These are phyloP conservation scores for Axinella damicornis DNA, from an alignment of 37 sponge, comb jelly and placozoan genomes.

Conservation along the genomic window DNA sequence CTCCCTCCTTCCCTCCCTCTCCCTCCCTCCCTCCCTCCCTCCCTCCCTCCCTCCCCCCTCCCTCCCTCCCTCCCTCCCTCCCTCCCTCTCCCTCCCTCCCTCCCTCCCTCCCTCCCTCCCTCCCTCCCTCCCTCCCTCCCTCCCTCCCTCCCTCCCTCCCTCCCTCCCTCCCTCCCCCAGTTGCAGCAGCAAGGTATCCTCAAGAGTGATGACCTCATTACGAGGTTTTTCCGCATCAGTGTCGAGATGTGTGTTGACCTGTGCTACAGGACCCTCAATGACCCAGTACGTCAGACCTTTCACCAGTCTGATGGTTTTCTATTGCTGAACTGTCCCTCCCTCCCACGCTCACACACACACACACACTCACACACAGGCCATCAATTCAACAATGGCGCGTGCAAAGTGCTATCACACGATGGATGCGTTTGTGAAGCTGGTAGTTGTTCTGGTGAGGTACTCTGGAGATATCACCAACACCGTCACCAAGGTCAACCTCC, in stretches of 20 bases:
- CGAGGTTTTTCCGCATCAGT: slow-evolving; percentile 94
- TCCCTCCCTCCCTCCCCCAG: slow-evolving; percentile 15
- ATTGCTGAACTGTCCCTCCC: neutral
- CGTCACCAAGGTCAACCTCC: slow-evolving; percentile 89
- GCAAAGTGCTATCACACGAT: slow-evolving; percentile 99
- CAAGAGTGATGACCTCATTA: slow-evolving; percentile 93
- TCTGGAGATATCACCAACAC: slow-evolving; percentile 91
- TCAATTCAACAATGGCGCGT: slow-evolving; percentile 78
- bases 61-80: neutral
- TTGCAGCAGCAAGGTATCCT: slow-evolving; percentile 97
- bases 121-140: neutral
- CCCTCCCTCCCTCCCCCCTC: neutral
- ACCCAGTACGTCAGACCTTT: slow-evolving; percentile 49
- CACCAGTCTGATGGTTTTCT: neutral
- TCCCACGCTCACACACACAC: neutral
- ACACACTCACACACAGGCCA: slow-evolving; percentile 18
- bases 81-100: neutral
- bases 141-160: neutral
- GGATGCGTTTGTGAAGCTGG: slow-evolving; percentile 98
- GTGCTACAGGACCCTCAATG: slow-evolving; percentile 93
- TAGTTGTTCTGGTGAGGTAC: slow-evolving; percentile 92
- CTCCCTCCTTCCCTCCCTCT: too few relatives aligned
- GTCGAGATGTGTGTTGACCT: slow-evolving; percentile 98
- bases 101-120: neutral
- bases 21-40: neutral